Evolutionary conservation across 2,797 vertebrate species (phyloP).

Genomic region (Mallotus villosus): DNA sequence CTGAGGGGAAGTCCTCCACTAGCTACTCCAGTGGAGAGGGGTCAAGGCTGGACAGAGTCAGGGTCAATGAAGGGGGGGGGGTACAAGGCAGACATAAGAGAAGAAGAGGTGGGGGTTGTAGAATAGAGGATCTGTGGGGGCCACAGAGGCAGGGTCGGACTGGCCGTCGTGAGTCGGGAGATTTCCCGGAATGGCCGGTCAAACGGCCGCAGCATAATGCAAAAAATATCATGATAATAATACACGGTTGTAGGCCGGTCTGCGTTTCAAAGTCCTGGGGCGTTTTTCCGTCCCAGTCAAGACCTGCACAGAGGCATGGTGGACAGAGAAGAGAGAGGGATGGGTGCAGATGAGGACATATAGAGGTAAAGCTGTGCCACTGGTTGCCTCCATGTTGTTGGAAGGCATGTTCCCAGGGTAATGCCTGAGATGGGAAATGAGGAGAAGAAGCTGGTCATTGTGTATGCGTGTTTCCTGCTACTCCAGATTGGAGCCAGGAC

Average conservation of each 20-base stretch:
- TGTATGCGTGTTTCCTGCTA: slow-evolving; percentile 46
- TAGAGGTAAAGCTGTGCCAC: not conserved
- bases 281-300: no score
- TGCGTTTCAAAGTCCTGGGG: no score
- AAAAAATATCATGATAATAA: no score
- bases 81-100: not conserved
- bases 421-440: slow-evolving; percentile 12
- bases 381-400: not conserved
- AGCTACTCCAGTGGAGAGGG: not conserved
- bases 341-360: slow-evolving; percentile 2
- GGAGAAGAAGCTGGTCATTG: slow-evolving; percentile 43
- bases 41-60: not conserved
- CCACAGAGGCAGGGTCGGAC: not conserved
- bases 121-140: not conserved
- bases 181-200: no score
- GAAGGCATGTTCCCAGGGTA: slow-evolving; percentile 17
- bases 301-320: not conserved
- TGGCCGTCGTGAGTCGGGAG: not conserved
- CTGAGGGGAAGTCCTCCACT: not conserved
- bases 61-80: not conserved
- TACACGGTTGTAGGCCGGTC: no score
- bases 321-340: not conserved
- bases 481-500: slow-evolving; percentile 6
- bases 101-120: not conserved
- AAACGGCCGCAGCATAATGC: no score